These are phyloP conservation scores for Colius striatus DNA, from an alignment of 2,113 vertebrate species.

Conservation along the genomic window DNA sequence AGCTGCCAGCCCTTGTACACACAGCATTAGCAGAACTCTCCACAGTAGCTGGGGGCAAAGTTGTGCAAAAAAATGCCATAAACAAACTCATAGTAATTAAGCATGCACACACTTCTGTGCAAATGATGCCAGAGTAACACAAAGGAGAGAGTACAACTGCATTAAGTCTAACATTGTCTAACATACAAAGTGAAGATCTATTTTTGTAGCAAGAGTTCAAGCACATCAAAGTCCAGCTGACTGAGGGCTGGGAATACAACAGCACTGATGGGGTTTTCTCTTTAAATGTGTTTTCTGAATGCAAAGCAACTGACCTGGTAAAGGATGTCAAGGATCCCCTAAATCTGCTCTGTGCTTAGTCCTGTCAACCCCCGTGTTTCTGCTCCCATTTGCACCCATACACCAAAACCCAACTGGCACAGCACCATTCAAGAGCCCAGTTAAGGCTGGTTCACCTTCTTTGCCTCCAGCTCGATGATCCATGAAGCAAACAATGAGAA, in stretches of 20 bases:
- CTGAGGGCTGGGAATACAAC: background rate
- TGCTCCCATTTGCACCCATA: background rate
- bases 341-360: background rate
- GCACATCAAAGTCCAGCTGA: background rate
- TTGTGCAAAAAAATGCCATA: background rate
- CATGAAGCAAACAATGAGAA: rapidly evolving
- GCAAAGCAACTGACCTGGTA: background rate
- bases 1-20: background rate
- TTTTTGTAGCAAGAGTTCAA: background rate
- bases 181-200: background rate
- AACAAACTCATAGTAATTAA: background rate
- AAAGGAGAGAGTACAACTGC: background rate
- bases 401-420: background rate
- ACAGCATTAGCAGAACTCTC: background rate
- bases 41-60: background rate
- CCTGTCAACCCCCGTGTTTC: background rate
- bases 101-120: background rate
- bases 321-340: background rate
- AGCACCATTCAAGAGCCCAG: background rate
- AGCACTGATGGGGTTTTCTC: background rate
- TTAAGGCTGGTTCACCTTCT: rapidly evolving
- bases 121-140: background rate
- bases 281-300: background rate
- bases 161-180: too few species aligned
- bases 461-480: background rate